A percentile compares a stretch with the other conserved stretches of the same genome.
Evolutionary conservation across 2,888 invertebrate species (phyloP).

Genomic region (Podotricha telesiphe): DNA sequence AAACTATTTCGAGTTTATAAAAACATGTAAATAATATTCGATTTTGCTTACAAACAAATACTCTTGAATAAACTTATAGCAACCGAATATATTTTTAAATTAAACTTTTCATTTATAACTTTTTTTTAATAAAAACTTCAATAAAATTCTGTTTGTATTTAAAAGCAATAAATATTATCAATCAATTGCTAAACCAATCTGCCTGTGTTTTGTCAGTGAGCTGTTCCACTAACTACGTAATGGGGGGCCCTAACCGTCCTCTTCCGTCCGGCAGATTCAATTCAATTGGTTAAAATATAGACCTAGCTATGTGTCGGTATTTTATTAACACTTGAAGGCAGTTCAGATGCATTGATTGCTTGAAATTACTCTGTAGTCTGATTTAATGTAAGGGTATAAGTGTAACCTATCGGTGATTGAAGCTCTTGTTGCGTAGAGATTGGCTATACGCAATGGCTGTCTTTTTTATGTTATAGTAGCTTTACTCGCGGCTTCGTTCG

Average conservation of each 20-base stretch:
- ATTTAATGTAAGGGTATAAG: not conserved
- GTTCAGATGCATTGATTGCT: slow-evolving; percentile 6
- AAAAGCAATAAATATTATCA: slow-evolving; percentile 43
- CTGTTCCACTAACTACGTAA: slow-evolving; percentile 61
- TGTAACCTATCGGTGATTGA: too few species aligned
- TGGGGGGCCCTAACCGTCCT: slow-evolving; percentile 58
- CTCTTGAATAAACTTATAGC: too few species aligned
- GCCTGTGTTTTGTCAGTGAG: slow-evolving; percentile 71
- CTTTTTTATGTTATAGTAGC: too few species aligned
- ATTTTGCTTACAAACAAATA: too few species aligned
- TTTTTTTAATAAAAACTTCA: not conserved
- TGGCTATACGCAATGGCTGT: too few species aligned
- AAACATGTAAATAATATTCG: too few species aligned
- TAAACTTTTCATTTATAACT: not conserved
- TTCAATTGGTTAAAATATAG: slow-evolving; percentile 52
- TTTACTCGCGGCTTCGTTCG: too few species aligned
- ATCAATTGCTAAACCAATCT: slow-evolving; percentile 49
- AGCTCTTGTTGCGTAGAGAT: too few species aligned
- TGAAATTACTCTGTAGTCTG: not conserved
- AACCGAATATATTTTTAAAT: too few species aligned
- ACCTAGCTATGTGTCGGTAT: slow-evolving; percentile 32
- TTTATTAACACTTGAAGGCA: slow-evolving; percentile 35
- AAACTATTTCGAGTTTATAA: too few species aligned
- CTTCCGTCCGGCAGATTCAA: slow-evolving; percentile 62
- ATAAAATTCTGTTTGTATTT: slow-evolving; percentile 1